These are phyloP conservation scores for Globodera rostochiensis DNA, from an alignment of 1,140 invertebrate species.

Conservation along the genomic window DNA sequence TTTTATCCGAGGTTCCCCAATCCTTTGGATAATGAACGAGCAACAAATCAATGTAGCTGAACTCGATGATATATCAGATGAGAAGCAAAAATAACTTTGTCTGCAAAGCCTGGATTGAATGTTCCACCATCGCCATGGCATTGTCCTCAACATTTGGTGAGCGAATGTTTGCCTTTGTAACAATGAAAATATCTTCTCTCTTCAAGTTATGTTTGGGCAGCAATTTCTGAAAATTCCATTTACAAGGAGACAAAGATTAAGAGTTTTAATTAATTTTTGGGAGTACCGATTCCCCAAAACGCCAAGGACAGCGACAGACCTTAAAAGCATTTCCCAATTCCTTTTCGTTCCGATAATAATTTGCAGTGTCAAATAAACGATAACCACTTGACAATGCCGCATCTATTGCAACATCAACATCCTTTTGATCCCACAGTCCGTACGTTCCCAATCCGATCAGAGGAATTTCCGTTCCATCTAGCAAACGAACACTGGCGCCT, in stretches of 20 bases:
- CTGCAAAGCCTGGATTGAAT: constrained; percentile 28
- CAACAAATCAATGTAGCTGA: constrained; percentile 48
- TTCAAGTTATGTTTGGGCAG: constrained; percentile 48
- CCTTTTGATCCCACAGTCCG: constrained; percentile 30
- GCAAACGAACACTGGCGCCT: constrained; percentile 16
- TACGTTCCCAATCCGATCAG: constrained; percentile 51
- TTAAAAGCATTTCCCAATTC: constrained; percentile 49
- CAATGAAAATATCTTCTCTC: constrained; percentile 54
- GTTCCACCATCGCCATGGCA: constrained; percentile 30
- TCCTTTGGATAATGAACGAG: constrained; percentile 49
- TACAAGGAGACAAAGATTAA: too few relatives aligned
- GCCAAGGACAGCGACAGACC: constrained; percentile 18
- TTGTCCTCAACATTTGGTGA: constrained; percentile 36
- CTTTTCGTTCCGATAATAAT: constrained; percentile 49
- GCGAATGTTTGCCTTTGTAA: constrained; percentile 46
- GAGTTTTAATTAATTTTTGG: background rate
- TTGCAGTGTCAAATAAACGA: constrained; percentile 52
- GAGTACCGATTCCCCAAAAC: too few relatives aligned
- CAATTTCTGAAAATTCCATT: constrained; percentile 41
- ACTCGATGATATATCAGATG: constrained; percentile 28
- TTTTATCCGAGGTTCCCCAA: constrained; percentile 42
- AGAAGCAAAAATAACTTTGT: background rate
- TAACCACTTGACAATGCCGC: constrained; percentile 46
- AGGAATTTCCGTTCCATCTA: constrained; percentile 48
- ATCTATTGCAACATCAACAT: constrained; percentile 46